These are phyloP conservation scores for Steinernema scapterisci DNA, from an alignment of 2,888 invertebrate genomes.

Conservation along the genomic window DNA sequence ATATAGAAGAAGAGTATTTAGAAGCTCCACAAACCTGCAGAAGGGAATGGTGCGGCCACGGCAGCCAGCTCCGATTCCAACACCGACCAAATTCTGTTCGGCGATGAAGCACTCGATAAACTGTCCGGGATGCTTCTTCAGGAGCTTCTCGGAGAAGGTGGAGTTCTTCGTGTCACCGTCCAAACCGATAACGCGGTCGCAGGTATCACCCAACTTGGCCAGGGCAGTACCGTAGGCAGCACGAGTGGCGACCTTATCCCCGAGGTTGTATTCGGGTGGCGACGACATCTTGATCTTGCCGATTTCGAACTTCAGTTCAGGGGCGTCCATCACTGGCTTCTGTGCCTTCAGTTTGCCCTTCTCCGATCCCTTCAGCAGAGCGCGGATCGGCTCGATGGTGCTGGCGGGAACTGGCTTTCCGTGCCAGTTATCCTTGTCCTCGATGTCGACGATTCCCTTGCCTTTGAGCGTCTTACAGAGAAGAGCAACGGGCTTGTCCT, in stretches of 20 bases:
- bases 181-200: slow-evolving; percentile 70
- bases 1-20: slow-evolving; percentile 60
- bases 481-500: slow-evolving; percentile 75
- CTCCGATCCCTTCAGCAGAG: slow-evolving; percentile 74
- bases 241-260: slow-evolving; percentile 80
- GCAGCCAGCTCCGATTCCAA: slow-evolving; percentile 91
- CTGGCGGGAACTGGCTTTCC: slow-evolving; percentile 81
- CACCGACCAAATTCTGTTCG: slow-evolving; percentile 90
- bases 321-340: slow-evolving; percentile 59
- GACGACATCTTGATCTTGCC: slow-evolving; percentile 71
- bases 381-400: slow-evolving; percentile 57
- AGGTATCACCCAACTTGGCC: slow-evolving; percentile 79
- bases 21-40: slow-evolving; percentile 69
- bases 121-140: slow-evolving; percentile 76
- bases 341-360: slow-evolving; percentile 55
- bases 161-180: slow-evolving; percentile 96
- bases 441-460: slow-evolving; percentile 76
- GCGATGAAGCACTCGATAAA: slow-evolving; percentile 98
- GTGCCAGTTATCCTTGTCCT: slow-evolving; percentile 94
- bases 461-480: slow-evolving; percentile 96
- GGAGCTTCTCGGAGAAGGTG: slow-evolving; percentile 90
- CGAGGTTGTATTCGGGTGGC: slow-evolving; percentile 80
- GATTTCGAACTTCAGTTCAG: slow-evolving; percentile 47
- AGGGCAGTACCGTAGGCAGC: slow-evolving; percentile 91
- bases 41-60: slow-evolving; percentile 90